Percentiles rank a stretch among this genome's conserved stretches.
Evolutionary conservation across 1,140 invertebrate genomes (phyloP).

Genomic region (Drosophila neocordata): DNA sequence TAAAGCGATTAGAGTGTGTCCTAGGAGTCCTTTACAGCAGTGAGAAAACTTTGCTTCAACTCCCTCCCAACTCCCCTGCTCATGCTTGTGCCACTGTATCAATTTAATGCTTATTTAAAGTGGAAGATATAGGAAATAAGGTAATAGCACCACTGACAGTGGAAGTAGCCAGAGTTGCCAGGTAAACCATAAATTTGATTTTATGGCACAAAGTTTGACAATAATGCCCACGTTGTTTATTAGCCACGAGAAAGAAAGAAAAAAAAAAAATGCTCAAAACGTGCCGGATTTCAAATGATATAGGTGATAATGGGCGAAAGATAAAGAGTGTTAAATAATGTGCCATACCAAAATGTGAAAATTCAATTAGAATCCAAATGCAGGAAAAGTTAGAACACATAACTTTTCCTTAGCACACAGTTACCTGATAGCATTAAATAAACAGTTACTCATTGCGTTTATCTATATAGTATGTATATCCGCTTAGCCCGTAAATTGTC

Average conservation of each 20-base stretch:
- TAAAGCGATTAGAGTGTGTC: conserved; percentile 76
- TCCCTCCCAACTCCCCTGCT: not conserved
- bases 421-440: too few relatives aligned
- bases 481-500: too few relatives aligned
- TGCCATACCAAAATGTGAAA: not conserved
- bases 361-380: not conserved
- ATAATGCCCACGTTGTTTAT: conserved; percentile 53
- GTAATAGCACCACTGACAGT: conserved; percentile 11
- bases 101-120: conserved; percentile 78
- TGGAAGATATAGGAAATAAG: conserved; percentile 47
- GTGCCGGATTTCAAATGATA: conserved; percentile 10
- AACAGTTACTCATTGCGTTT: not conserved
- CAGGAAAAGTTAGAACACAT: too few relatives aligned
- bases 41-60: conserved; percentile 23
- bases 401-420: not conserved
- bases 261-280: not conserved
- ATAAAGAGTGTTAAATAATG: conserved; percentile 5
- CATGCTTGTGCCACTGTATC: conserved; percentile 46
- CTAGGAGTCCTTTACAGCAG: conserved; percentile 26
- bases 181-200: conserved; percentile 76
- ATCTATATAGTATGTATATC: not conserved
- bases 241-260: conserved; percentile 21
- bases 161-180: conserved; percentile 26
- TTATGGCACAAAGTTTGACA: conserved; percentile 61
- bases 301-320: conserved; percentile 11